A percentile compares a stretch with the other conserved stretches of the same genome.
Evolutionary conservation across 35 echinoderm and acorn worm genomes (phyloP).

Genomic region (Heliocidaris erythrogramma): DNA sequence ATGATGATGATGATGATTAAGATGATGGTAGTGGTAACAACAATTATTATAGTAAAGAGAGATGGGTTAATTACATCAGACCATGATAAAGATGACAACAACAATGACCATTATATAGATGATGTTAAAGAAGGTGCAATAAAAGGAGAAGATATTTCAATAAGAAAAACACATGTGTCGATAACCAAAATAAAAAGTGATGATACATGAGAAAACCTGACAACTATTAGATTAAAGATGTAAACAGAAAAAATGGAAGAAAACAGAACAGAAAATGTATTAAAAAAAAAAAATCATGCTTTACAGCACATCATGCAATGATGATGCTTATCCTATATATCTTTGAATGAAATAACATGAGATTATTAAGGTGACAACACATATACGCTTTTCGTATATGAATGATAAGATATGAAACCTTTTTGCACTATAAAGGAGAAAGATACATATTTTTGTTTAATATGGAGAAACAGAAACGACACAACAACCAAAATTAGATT

Average conservation of each 20-base stretch:
- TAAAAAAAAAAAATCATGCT: neutral
- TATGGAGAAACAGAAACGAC: neutral
- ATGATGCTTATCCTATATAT: neutral
- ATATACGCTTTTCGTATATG: neutral
- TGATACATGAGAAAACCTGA: neutral
- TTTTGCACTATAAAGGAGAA: neutral
- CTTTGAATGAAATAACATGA: neutral
- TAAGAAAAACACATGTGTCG: neutral
- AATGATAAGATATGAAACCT: neutral
- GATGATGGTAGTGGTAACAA: neutral
- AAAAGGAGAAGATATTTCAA: neutral
- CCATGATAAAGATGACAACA: neutral
- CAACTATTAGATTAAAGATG: neutral
- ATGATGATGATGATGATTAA: neutral
- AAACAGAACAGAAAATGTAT: neutral
- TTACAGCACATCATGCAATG: neutral
- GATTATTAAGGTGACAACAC: neutral
- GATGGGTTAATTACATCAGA: neutral
- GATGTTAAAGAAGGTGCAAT: neutral
- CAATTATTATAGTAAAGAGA: neutral
- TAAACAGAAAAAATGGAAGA: neutral
- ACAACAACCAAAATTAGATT: neutral
- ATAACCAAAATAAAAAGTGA: neutral
- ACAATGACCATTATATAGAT: neutral
- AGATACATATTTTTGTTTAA: neutral